Evolutionary conservation across 2,888 invertebrate species (phyloP).

Genomic region (Homarus gammarus): DNA sequence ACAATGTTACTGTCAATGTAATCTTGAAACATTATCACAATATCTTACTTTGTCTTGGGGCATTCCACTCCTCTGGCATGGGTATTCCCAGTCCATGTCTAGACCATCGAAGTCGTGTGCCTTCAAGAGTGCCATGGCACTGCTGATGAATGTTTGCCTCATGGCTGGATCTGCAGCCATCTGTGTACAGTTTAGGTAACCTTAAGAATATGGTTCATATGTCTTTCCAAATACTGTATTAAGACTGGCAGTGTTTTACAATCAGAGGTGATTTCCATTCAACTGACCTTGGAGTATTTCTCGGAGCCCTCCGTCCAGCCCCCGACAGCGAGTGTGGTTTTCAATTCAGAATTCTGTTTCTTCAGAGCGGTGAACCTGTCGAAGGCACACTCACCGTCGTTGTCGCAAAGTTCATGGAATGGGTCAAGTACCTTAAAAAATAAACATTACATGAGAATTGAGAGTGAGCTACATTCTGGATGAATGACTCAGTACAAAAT

Average conservation of each 20-base stretch:
- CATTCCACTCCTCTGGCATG: conserved; percentile 75
- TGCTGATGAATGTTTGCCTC: conserved; percentile 77
- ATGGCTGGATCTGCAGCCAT: conserved; percentile 52
- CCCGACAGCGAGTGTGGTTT: conserved; percentile 48
- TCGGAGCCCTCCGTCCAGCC: conserved; percentile 62
- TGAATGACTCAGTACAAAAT: no score
- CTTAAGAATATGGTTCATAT: no score
- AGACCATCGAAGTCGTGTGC: conserved; percentile 78
- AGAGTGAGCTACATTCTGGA: no score
- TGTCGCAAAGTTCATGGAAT: conserved; percentile 68
- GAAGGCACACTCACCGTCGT: conserved; percentile 62
- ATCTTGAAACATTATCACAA: no score
- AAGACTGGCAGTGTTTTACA: no score
- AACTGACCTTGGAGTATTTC: conserved; percentile 46
- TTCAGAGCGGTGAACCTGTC: conserved; percentile 65
- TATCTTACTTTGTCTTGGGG: not conserved
- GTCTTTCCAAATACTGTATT: no score
- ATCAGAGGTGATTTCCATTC: no score
- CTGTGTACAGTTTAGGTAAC: conserved; percentile 23
- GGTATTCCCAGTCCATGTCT: conserved; percentile 78
- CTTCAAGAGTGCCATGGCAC: conserved; percentile 77
- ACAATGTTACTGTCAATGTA: no score
- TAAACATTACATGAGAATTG: not conserved
- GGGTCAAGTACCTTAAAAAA: conserved; percentile 57
- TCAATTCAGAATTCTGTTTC: conserved; percentile 47